phyloP scores from a whole-genome alignment of 2,113 vertebrate genomes.

The Odontophorus gujanensis region DNA sequence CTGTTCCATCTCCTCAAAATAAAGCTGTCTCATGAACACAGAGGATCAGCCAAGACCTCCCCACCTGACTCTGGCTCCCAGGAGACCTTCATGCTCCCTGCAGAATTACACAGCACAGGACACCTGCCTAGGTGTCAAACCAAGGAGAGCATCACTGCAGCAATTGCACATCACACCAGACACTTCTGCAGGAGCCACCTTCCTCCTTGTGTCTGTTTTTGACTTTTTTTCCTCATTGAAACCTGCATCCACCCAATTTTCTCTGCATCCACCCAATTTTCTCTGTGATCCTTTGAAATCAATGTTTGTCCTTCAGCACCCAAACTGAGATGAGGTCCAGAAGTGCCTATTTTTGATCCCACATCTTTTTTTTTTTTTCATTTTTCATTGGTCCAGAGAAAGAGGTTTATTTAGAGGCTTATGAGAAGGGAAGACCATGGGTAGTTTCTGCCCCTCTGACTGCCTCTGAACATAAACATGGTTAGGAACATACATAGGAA shows the following conservation, averaged over 20 bases:
- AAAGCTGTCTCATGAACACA: neutral
- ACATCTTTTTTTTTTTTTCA: neutral
- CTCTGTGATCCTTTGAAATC: neutral
- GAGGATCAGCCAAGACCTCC: neutral
- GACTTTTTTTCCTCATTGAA: neutral
- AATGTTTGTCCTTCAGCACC: neutral
- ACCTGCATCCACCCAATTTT: rapidly evolving
- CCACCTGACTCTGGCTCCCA: neutral
- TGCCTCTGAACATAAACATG: neutral
- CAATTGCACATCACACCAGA: neutral
- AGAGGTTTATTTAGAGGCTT: neutral
- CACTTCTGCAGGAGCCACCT: neutral
- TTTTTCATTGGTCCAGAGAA: neutral
- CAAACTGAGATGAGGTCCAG: neutral
- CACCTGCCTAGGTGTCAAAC: slow-evolving; percentile 14
- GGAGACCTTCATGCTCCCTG: neutral
- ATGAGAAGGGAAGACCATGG: neutral
- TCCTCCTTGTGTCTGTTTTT: neutral
- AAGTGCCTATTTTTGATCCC: neutral
- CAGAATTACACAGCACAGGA: neutral
- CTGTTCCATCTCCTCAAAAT: neutral
- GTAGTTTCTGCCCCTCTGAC: neutral
- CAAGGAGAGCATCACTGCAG: neutral
- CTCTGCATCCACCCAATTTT: rapidly evolving
- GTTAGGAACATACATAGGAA: neutral